phyloP scores from a whole-genome alignment of 2,113 vertebrate species.

The Copsychus sechellarum region DNA sequence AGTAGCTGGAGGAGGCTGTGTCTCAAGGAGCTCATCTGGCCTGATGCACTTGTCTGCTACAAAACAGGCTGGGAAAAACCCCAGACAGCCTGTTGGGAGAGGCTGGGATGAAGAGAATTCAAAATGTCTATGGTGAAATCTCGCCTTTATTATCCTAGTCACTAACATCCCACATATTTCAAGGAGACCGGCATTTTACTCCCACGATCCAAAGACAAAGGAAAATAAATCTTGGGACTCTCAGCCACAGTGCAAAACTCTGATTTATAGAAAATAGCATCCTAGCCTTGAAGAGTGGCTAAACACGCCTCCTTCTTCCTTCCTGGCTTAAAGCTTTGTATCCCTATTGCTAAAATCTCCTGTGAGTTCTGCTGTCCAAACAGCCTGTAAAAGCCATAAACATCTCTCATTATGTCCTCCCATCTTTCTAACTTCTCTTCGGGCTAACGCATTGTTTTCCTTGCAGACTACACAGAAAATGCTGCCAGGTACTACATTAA shows the following conservation, averaged over 20 bases:
- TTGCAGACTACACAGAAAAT: neutral
- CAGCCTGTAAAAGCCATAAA: slow-evolving; percentile 1
- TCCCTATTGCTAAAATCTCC: neutral
- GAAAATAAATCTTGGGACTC: neutral
- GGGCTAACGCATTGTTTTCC: neutral
- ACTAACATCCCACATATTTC: neutral
- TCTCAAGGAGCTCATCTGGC: neutral
- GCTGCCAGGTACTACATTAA: neutral
- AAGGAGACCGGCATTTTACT: slow-evolving; percentile 24
- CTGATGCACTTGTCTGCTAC: neutral
- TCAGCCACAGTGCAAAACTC: neutral
- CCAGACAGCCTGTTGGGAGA: neutral
- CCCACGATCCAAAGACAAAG: neutral
- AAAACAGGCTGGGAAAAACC: neutral
- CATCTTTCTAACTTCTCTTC: neutral
- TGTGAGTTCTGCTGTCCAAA: neutral
- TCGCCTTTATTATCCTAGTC: neutral
- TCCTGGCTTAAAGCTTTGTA: neutral
- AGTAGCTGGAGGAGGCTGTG: neutral
- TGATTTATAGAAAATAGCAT: slow-evolving; percentile 13
- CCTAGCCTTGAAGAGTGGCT: neutral
- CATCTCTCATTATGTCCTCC: neutral
- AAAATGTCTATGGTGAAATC: neutral
- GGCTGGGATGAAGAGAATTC: neutral
- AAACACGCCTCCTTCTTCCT: neutral